phyloP scores from a whole-genome alignment of 1,140 invertebrate genomes.

The Eurosta solidaginis region DNA sequence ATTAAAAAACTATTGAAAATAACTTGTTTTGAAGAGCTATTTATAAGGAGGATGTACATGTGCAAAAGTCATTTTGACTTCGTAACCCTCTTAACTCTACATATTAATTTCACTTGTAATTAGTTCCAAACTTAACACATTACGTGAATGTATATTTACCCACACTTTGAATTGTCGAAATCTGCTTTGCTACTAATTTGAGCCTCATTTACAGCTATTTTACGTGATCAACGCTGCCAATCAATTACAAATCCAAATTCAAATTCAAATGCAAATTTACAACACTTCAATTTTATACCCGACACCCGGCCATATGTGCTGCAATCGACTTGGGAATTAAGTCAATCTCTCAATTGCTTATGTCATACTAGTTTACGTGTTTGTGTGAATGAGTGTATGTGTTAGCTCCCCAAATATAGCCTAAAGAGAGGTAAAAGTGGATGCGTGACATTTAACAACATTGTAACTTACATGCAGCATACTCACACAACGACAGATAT shows the following conservation, averaged over 20 bases:
- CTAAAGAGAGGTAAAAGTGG: not conserved
- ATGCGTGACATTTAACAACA: not conserved
- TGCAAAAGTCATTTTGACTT: too few species aligned
- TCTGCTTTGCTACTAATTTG: not conserved
- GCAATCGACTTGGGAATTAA: not conserved
- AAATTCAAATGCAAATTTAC: not conserved
- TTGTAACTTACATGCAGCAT: too few species aligned
- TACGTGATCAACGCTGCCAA: not conserved
- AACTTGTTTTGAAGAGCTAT: too few species aligned
- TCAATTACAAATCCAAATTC: slow-evolving; percentile 4
- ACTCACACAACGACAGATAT: not conserved
- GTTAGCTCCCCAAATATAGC: not conserved
- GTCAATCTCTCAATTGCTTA: not conserved
- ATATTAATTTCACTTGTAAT: not conserved
- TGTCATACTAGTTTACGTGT: not conserved
- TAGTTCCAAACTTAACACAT: not conserved
- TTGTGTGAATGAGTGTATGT: too few species aligned
- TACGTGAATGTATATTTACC: too few species aligned
- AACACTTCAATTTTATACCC: not conserved
- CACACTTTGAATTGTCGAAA: not conserved
- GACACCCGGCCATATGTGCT: not conserved
- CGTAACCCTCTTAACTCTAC: too few species aligned
- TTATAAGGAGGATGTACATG: too few species aligned
- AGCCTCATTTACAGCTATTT: slow-evolving; percentile 3
- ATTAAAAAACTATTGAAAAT: too few species aligned